Evolutionary conservation across 92 coral and sea anemone genomes (phyloP), one percentile per base, ranked within the genome.

Genomic region (Porites divaricata): DNA sequence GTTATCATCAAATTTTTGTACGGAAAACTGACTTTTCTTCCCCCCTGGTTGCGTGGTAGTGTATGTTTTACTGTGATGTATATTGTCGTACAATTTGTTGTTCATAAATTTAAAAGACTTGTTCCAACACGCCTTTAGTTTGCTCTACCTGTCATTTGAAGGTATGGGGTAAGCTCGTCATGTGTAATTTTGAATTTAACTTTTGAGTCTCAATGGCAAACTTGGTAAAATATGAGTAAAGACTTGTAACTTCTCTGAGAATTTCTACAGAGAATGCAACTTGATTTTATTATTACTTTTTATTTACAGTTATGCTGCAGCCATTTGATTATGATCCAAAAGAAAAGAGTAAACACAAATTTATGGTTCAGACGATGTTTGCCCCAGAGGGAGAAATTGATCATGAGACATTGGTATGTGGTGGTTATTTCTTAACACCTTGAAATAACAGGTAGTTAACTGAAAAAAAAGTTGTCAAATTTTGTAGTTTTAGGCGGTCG

Each of bases 311-410:
- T 13, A 96, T 96, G 99, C 83, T 96, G 72, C 99, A 96, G 72
- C 99, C 99, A 22, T 95, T 92, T 90, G 99, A 96, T 13, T 96
- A 89, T 89, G 99, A 96, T 81, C 97, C 95, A 13, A 96, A 92
- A 88, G 99, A 96, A 51, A 96, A 96, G 83, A 93, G 95, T 75
- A 96, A 96, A 67, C 99, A 96, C 89, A 96, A 96, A 80, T 96
- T 96, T 79, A 96, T 96, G 99, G 99, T 96, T 1, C 99, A 96
- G 81, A 92, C 99, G 61, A 94, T 96, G 98, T 88, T 94, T 92
- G 96, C 96, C 20, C 95, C 96, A 14, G 95, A 92, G 2, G 91
- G 90, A 8, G 84, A 77, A 73, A 74, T 88, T 8, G 99, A 96
- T 26, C 95, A 90, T 45, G 99, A 96, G 75, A 85, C 74, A 62